These are phyloP conservation scores for Phaedon cochleariae DNA, from an alignment of 2,888 invertebrate genomes.

Conservation along the genomic window DNA sequence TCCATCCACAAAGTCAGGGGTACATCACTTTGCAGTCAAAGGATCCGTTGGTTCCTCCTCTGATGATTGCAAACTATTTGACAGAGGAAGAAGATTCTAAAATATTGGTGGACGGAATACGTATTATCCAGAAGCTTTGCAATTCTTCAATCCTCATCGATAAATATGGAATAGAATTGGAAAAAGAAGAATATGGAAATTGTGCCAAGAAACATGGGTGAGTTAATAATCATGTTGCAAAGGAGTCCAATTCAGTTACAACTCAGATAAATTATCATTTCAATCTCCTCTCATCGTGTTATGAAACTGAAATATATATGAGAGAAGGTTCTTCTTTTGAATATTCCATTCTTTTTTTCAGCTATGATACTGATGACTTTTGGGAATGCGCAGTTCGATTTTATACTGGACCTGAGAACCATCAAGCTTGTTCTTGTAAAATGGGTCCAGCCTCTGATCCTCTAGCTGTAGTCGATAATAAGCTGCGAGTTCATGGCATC, in stretches of 20 bases:
- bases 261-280: no score
- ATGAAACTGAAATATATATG: no score
- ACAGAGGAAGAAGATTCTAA: constrained; percentile 71
- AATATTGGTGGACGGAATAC: constrained; percentile 70
- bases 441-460: constrained; percentile 79
- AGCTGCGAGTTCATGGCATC: constrained; percentile 72
- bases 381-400: constrained; percentile 77
- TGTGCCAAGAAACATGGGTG: constrained; percentile 60
- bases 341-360: constrained; percentile 27
- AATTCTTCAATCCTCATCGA: constrained; percentile 67
- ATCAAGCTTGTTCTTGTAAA: constrained; percentile 84
- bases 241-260: no score
- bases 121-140: constrained; percentile 67
- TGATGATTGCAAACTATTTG: constrained; percentile 83
- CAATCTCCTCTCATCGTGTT: no score
- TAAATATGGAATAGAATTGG: constrained; percentile 68
- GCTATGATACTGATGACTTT: constrained; percentile 72
- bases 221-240: constrained; percentile 5
- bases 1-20: constrained; percentile 75
- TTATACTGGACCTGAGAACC: constrained; percentile 82
- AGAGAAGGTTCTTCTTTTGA: no score
- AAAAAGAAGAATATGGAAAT: constrained; percentile 63
- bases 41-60: constrained; percentile 74
- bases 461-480: constrained; percentile 77
- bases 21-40: constrained; percentile 70